These are phyloP conservation scores for Upupa epops DNA, from an alignment of 2,113 vertebrate species.

Conservation along the genomic window DNA sequence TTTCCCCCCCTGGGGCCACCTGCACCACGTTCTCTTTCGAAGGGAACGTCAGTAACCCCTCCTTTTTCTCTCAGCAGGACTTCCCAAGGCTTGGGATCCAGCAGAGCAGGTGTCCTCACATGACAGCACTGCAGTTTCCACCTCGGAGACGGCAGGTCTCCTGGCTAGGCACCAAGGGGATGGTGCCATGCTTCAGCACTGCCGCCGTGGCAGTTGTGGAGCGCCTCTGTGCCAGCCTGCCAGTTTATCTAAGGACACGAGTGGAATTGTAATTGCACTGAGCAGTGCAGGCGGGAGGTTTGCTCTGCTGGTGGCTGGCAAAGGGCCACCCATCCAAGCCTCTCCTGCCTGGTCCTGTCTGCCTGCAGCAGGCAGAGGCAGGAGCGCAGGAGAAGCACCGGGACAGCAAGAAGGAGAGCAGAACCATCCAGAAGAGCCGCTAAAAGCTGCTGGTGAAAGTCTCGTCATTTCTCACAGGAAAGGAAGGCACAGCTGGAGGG, in stretches of 20 bases:
- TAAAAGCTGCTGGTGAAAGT: not conserved
- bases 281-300: not conserved
- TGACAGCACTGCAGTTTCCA: accelerated
- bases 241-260: not conserved
- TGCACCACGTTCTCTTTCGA: not conserved
- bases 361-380: accelerated
- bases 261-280: accelerated
- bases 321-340: not conserved
- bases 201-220: accelerated
- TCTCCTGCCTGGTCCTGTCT: not conserved
- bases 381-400: accelerated
- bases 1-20: not conserved
- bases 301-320: not conserved
- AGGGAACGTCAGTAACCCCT: too few species aligned
- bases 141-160: accelerated
- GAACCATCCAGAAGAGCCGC: accelerated
- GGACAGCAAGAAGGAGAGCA: not conserved
- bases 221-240: accelerated
- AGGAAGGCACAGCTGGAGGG: not conserved
- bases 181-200: accelerated
- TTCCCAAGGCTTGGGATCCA: not conserved
- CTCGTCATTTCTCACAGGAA: accelerated
- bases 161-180: not conserved
- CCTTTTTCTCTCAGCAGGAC: not conserved
- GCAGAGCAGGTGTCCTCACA: accelerated